phyloP scores from a whole-genome alignment of 2,888 invertebrate genomes.

The Xestoiulus laeticollis region DNA sequence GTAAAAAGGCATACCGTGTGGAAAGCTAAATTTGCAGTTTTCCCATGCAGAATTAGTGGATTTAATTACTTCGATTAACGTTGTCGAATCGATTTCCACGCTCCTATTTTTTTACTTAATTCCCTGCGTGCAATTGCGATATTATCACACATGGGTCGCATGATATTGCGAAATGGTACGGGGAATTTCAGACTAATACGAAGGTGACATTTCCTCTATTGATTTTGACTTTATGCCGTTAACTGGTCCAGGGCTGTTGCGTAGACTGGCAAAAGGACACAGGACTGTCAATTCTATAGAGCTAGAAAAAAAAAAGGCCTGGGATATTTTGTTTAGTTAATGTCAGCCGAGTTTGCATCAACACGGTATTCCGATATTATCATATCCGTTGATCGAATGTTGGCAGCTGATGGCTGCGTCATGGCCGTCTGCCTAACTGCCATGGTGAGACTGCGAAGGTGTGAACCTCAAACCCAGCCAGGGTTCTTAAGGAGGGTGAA shows the following conservation, averaged over 20 bases:
- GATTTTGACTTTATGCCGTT: not conserved
- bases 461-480: not conserved
- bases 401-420: not conserved
- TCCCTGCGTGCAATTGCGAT: not conserved
- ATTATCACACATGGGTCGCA: not conserved
- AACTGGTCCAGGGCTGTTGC: not conserved
- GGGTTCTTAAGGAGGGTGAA: not conserved
- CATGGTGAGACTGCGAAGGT: not conserved
- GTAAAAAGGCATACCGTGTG: too few relatives aligned
- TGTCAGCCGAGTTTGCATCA: not conserved
- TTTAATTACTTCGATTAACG: too few relatives aligned
- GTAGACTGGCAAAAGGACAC: not conserved
- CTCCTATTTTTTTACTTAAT: not conserved
- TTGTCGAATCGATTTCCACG: not conserved
- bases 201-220: conserved; percentile 15
- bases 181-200: not conserved
- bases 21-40: too few relatives aligned
- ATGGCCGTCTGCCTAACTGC: not conserved
- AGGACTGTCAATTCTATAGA: not conserved
- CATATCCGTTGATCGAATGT: not conserved
- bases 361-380: not conserved
- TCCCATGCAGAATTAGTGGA: not conserved
- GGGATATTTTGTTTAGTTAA: not conserved
- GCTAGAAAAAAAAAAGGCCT: not conserved
- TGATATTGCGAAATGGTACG: not conserved